Base-by-base conservation (phyloP, 2,797 vertebrate species). In the Ispidina picta region DNA sequence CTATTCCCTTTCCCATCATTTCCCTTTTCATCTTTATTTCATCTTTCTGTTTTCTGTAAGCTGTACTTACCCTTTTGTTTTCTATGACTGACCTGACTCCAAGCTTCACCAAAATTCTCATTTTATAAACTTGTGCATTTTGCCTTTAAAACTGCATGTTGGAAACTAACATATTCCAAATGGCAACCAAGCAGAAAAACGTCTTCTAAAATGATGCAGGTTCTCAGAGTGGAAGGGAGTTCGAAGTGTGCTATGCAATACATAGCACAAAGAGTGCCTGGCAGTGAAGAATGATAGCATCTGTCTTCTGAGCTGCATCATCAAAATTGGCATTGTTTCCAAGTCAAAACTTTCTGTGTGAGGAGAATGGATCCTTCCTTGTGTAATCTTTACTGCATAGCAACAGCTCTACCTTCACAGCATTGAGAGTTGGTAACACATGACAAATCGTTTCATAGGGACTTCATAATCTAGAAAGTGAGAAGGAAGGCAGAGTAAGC, bases 351-450 rank as follows among this genome's bases (percentile, higher is more conserved):
- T 65, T 69, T 44, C 35, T 21, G 17, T 58, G 39, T 15, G 75
- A 92, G 78, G 44, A 49, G 79, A 69, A 70, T 51, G 46, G 29
- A 41, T 60, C 64, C 64, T 75, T 65, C 77, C 71, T 44, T 56
- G 85, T 85, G 39, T 51, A 76, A 73, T 49, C 68, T 86, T 28
- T 81, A n/a, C 74, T 70, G 49, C 14, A 25, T 68, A 75, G n/a
- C 51, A 93, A 43, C 74, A 91, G 66, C 74, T 91, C 60, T 71
- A 48, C 55, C 9, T 78, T 69, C 35, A 63, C 68, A 88, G 71
- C 60, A 26, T 6, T 0, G 0, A 39, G 78, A 75, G 33, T 1
- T 79, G 74, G 83, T 46, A 78, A 18, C 0, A 0, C 26, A 14
- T 7, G 2, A 60, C 52, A 46, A 76, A 88, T 10, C 11, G 16